phyloP scores from a whole-genome alignment of 2,797 vertebrate species.

The Phalloptychus januarius region DNA sequence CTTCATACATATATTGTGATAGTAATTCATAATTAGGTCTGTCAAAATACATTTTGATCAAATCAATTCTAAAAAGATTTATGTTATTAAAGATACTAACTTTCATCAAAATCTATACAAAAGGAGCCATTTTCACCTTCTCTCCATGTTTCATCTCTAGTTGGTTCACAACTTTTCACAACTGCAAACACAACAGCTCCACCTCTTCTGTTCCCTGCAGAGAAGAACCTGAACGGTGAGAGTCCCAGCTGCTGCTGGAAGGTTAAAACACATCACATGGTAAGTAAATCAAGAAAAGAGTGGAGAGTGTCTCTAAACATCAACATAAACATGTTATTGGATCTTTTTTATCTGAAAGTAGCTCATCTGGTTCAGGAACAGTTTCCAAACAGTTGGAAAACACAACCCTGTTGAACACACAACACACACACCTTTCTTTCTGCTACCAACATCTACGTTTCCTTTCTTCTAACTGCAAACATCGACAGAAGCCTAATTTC shows the following conservation, averaged over 20 bases:
- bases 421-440: background rate
- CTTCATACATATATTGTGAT: background rate
- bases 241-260: background rate
- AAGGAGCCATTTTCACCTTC: background rate
- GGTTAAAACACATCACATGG: background rate
- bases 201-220: background rate
- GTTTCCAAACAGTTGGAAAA: background rate
- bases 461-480: background rate
- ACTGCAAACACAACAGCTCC: background rate
- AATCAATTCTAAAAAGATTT: background rate
- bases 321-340: background rate
- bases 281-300: background rate
- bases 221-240: background rate
- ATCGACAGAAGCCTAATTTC: background rate
- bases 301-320: background rate
- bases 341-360: background rate
- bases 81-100: background rate
- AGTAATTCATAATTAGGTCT: background rate
- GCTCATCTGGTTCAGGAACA: background rate
- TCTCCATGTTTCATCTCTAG: background rate
- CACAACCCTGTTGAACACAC: background rate
- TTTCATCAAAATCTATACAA: background rate
- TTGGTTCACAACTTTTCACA: background rate
- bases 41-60: background rate
- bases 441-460: background rate